These are phyloP conservation scores for Limnephilus marmoratus DNA, from an alignment of 2,888 invertebrate species.

Conservation along the genomic window DNA sequence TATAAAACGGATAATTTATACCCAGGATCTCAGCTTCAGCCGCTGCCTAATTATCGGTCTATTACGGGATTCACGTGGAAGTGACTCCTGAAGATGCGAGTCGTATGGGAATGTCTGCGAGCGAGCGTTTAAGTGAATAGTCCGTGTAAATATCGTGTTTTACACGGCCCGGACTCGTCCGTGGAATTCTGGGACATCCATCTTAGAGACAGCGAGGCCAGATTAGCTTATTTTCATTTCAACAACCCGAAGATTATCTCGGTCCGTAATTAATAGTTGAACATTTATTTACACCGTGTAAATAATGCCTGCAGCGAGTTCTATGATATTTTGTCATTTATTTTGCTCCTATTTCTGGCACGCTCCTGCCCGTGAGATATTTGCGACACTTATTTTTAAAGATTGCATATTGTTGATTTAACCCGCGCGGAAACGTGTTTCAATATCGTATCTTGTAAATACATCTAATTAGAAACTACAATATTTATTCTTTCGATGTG, in stretches of 20 bases:
- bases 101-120: conserved; percentile 21
- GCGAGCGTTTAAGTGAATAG: conserved; percentile 52
- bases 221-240: conserved; percentile 65
- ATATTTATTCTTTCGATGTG: conserved; percentile 14
- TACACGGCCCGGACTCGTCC: conserved; percentile 56
- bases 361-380: neutral
- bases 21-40: conserved; percentile 52
- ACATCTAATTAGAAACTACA: conserved; percentile 1
- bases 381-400: neutral
- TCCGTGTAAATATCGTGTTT: conserved; percentile 63
- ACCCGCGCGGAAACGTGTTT: neutral
- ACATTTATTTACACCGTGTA: conserved; percentile 60
- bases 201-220: conserved; percentile 59
- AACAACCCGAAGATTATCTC: conserved; percentile 64
- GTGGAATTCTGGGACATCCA: conserved; percentile 61
- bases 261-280: conserved; percentile 60
- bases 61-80: conserved; percentile 47
- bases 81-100: conserved; percentile 5
- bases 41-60: conserved; percentile 56
- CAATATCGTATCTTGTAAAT: neutral
- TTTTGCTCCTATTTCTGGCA: conserved; percentile 51
- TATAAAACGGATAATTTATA: conserved; percentile 64
- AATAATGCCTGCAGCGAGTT: conserved; percentile 38
- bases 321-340: conserved; percentile 57
- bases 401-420: neutral